These are phyloP conservation scores for Drosophila leonis DNA, from an alignment of 2,888 invertebrate genomes.

Conservation along the genomic window DNA sequence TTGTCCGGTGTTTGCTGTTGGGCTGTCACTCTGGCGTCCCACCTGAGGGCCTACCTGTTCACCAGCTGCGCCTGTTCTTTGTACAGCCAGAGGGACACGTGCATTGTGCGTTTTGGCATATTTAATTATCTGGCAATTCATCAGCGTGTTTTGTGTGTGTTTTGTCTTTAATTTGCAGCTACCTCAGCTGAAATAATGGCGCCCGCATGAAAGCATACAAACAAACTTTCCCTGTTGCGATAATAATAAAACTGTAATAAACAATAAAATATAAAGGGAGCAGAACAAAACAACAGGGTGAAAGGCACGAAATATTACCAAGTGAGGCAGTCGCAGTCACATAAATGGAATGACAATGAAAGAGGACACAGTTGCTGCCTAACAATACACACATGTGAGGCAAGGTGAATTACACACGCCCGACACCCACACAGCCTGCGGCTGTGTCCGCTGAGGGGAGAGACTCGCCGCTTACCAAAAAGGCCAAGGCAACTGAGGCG, in stretches of 20 bases:
- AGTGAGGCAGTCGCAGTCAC: constrained; percentile 32
- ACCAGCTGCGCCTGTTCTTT: constrained; percentile 5
- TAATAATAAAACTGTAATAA: constrained; percentile 73
- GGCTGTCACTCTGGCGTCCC: constrained; percentile 19
- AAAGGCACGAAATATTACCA: constrained; percentile 44
- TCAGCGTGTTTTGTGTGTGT: constrained; percentile 36
- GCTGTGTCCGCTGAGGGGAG: neutral
- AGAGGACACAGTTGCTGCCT: constrained; percentile 45
- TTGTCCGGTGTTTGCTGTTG: constrained; percentile 18
- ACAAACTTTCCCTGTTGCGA: constrained; percentile 37
- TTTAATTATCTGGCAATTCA: constrained; percentile 69
- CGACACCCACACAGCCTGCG: constrained; percentile 2
- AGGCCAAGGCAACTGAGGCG: constrained; percentile 48
- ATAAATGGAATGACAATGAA: constrained; percentile 54
- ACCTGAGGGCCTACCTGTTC: neutral
- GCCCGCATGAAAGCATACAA: constrained; percentile 46
- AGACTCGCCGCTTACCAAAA: constrained; percentile 12
- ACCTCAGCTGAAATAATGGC: constrained; percentile 45
- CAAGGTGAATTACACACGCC: constrained; percentile 41
- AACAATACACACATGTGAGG: constrained; percentile 27
- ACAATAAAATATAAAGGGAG: constrained; percentile 59
- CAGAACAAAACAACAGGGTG: constrained; percentile 1
- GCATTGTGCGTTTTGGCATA: constrained; percentile 51
- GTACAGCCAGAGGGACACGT: constrained; percentile 15
- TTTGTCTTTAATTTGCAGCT: constrained; percentile 51